phyloP scores from a whole-genome alignment of 1,140 invertebrate genomes.

The Brachionus calyciflorus region DNA sequence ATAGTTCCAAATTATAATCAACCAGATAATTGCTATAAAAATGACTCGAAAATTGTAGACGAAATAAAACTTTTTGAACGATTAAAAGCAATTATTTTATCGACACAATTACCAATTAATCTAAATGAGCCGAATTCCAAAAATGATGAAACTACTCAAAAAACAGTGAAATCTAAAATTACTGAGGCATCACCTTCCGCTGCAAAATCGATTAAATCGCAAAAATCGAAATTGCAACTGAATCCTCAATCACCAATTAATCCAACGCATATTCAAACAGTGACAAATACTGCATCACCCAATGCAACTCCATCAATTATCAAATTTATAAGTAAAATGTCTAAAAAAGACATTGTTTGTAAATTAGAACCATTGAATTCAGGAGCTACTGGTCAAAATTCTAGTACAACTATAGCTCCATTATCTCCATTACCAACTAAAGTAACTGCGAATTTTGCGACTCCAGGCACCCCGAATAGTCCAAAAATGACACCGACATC shows the following conservation, averaged over 20 bases:
- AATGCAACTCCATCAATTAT: constrained; percentile 26
- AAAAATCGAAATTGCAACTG: neutral
- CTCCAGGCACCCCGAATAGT: constrained; percentile 6
- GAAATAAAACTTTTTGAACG: constrained; percentile 33
- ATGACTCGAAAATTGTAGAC: neutral
- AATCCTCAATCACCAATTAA: neutral
- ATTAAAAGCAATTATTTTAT: neutral
- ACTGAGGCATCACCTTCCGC: neutral
- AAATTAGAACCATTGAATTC: neutral
- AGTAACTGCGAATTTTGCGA: neutral
- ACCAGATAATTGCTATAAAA: neutral
- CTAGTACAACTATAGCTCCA: neutral
- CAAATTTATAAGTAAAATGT: constrained; percentile 46
- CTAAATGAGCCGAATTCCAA: neutral
- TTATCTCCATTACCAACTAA: neutral
- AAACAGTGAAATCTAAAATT: neutral
- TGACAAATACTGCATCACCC: neutral
- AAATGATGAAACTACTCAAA: neutral
- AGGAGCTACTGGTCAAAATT: neutral
- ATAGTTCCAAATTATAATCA: constrained; percentile 39
- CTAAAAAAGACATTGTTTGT: constrained; percentile 31
- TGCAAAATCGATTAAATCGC: neutral
- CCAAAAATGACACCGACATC: constrained; percentile 21
- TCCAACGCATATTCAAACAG: neutral
- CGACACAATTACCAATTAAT: constrained; percentile 1